These are phyloP conservation scores for Diprion similis DNA, from an alignment of 1,140 invertebrate genomes.

Conservation along the genomic window DNA sequence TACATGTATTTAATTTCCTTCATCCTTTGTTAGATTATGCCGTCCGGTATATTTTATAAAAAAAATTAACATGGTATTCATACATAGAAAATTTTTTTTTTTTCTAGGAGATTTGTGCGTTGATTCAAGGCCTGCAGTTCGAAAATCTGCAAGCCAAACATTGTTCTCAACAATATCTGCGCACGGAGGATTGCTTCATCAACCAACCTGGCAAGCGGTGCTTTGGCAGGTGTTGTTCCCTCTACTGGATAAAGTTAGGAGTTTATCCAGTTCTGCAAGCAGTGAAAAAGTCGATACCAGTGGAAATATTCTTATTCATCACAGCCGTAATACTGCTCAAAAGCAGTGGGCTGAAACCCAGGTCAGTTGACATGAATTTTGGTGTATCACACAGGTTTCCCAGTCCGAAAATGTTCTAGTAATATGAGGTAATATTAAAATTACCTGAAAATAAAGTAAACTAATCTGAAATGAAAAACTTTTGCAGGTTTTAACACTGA, in stretches of 20 bases:
- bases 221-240: conserved; percentile 95
- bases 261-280: conserved; percentile 89
- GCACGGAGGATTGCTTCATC: conserved; percentile 87
- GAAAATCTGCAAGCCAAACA: conserved; percentile 98
- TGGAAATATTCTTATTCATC: conserved; percentile 96
- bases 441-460: conserved; percentile 6
- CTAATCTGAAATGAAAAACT: conserved; percentile 17
- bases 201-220: conserved; percentile 89
- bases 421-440: conserved; percentile 15
- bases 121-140: conserved; percentile 91
- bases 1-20: neutral
- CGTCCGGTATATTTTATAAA: too few species aligned
- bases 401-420: neutral
- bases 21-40: too few species aligned
- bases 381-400: conserved; percentile 63
- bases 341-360: conserved; percentile 99
- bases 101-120: conserved; percentile 87
- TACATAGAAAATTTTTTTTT: neutral
- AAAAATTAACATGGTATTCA: neutral
- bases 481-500: conserved; percentile 72
- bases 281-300: conserved; percentile 92
- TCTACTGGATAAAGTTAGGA: conserved; percentile 90
- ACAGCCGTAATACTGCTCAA: conserved; percentile 97
- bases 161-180: conserved; percentile 97
- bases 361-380: conserved; percentile 67